phyloP scores from a whole-genome alignment of 2,113 vertebrate species.

The Bagarius yarrelli region DNA sequence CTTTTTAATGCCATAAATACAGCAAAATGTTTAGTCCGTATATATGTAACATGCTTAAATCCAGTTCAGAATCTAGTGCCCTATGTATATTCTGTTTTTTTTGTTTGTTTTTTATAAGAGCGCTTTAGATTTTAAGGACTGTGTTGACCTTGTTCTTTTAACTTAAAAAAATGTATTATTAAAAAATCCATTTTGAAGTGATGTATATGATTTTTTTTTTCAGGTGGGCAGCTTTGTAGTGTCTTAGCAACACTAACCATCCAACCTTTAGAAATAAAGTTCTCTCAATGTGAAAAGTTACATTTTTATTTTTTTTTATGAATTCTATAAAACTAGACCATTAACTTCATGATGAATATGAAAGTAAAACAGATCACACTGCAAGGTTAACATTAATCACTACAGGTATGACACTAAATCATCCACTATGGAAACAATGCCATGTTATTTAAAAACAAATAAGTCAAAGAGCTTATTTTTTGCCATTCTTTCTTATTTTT shows the following conservation, averaged over 20 bases:
- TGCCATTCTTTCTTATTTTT: constrained; percentile 34
- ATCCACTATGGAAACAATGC: constrained; percentile 18
- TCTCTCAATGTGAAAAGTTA: not conserved
- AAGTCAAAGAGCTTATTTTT: constrained; percentile 41
- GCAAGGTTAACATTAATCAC: constrained; percentile 6
- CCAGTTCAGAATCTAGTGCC: not conserved
- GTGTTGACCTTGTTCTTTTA: not conserved
- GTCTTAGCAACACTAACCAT: not conserved
- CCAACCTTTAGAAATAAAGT: not conserved
- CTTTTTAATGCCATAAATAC: not conserved
- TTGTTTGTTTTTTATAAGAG: not conserved
- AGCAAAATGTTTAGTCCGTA: not conserved
- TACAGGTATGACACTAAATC: constrained; percentile 10
- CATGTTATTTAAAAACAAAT: constrained; percentile 50
- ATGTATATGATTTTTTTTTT: not conserved
- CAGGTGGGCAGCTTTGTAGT: not conserved
- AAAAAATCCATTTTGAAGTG: not conserved
- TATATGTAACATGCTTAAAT: not conserved
- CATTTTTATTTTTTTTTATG: too few relatives aligned
- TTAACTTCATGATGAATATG: constrained; percentile 27
- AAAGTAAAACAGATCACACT: not conserved
- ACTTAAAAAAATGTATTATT: not conserved
- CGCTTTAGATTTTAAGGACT: not conserved
- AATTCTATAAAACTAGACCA: not conserved
- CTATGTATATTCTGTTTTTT: not conserved